Conservation (phyloP, 2,797 vertebrate genomes). For the Sebastes nivosus region DNA sequence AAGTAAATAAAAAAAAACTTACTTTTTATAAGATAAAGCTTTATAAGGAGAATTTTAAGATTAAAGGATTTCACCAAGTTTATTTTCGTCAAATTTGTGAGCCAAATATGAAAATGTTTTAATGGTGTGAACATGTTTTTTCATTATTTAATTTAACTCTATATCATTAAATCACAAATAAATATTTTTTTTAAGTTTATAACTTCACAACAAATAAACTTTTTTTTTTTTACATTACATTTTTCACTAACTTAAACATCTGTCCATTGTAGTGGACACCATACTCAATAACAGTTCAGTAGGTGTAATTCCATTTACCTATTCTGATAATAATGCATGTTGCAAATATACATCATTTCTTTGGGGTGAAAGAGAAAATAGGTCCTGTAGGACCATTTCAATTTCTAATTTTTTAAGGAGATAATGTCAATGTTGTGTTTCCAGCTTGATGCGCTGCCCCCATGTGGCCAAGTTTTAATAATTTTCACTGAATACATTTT, state of each 20-base stretch:
- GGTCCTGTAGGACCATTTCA: no score
- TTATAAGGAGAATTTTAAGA: neutral
- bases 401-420: neutral
- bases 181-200: neutral
- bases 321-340: neutral
- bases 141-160: neutral
- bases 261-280: neutral
- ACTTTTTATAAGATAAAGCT: neutral
- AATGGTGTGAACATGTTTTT: neutral
- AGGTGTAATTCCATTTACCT: neutral
- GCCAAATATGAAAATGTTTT: neutral
- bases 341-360: neutral
- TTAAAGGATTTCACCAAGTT: neutral
- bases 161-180: neutral
- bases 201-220: neutral
- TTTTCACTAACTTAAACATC: neutral
- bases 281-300: neutral
- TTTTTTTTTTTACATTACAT: fast-evolving
- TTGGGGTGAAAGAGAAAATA: neutral
- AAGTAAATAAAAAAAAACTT: fast-evolving
- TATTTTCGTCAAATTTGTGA: no score
- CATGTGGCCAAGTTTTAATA: neutral
- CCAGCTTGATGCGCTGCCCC: neutral
- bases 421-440: neutral
- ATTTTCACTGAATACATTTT: neutral